Percentiles rank a stretch among this genome's conserved stretches.
Conservation (phyloP, 1,140 invertebrate genomes). For the Hesperophylax magnus region DNA sequence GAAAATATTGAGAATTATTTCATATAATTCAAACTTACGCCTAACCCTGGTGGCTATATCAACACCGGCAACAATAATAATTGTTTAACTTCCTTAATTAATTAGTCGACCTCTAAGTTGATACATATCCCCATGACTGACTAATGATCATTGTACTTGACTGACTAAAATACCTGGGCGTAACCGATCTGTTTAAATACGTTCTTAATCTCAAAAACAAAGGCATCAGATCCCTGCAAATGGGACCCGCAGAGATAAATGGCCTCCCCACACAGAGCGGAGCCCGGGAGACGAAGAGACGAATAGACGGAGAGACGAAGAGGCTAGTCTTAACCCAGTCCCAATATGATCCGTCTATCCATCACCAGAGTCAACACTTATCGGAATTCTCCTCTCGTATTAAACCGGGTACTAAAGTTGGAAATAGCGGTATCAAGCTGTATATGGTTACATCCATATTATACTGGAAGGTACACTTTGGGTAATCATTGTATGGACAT, state of each 20-base stretch:
- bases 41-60: too few species aligned
- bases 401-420: constrained; percentile 14
- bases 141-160: constrained; percentile 10
- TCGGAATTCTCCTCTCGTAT: constrained; percentile 24
- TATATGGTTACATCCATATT: too few species aligned
- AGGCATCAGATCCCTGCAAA: constrained; percentile 35
- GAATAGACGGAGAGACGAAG: too few species aligned
- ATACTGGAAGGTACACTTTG: too few species aligned
- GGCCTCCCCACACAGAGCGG: not conserved
- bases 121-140: not conserved
- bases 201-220: constrained; percentile 34
- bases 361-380: constrained; percentile 43
- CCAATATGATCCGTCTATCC: constrained; percentile 45
- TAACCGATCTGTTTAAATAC: constrained; percentile 32
- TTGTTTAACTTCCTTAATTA: too few species aligned
- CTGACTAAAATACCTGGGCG: not conserved
- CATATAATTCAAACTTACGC: too few species aligned
- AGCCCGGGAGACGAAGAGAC: too few species aligned
- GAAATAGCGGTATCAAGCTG: constrained; percentile 7
- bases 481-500: too few species aligned
- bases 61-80: too few species aligned
- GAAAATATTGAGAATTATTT: too few species aligned
- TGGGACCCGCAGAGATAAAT: constrained; percentile 43
- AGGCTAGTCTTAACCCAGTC: not conserved
- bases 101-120: not conserved